Base-by-base conservation (phyloP, 1,140 invertebrate genomes). In the Sycophaga agraensis region DNA sequence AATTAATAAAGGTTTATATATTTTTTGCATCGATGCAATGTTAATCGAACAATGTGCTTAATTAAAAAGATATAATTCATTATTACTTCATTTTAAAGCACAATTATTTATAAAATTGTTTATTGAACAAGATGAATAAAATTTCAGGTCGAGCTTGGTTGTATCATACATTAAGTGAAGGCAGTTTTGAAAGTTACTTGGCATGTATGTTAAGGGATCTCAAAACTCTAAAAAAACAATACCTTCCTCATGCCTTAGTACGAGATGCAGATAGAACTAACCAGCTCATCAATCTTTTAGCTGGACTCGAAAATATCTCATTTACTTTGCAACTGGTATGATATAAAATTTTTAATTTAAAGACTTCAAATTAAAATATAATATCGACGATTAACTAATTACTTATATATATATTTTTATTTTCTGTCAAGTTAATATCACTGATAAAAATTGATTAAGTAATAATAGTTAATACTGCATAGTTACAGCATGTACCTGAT, bases 91-190 rank as follows among this genome's bases (percentile, higher is more conserved):
- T n/a, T n/a, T n/a, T n/a, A n/a, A n/a, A n/a, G n/a, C n/a, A n/a
- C n/a, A n/a, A n/a, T n/a, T n/a, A n/a, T n/a, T n/a, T n/a, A 58
- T 28, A 22, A 43, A 28, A 53, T n/a, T 51, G 37, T 56, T 17
- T 31, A 35, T 48, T 50, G 17, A 50, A 11, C 8, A 37, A 2
- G 56, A 35, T 40, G n/a, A 45, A 49, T 37, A 26, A 54, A 49
- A 17, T 67, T 73, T n/a, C 57, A 83, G 82, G 82, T 57, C 70
- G 80, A 63, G 79, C 81, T 54, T 83, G 82, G 82, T 67, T 83
- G 7, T 82, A 82, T 65, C 78, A 81, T 26, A 82, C 80, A 26
- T 55, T 82, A 31, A 83, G 78, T 37, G 82, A 83, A 66, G 80
- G 79, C 37, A 82, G 78, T 45, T 79, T 83, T 46, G 79, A 82